These are phyloP conservation scores for Zhuqinia jingwanae DNA, from an alignment of 2,888 invertebrate genomes.

Conservation along the genomic window DNA sequence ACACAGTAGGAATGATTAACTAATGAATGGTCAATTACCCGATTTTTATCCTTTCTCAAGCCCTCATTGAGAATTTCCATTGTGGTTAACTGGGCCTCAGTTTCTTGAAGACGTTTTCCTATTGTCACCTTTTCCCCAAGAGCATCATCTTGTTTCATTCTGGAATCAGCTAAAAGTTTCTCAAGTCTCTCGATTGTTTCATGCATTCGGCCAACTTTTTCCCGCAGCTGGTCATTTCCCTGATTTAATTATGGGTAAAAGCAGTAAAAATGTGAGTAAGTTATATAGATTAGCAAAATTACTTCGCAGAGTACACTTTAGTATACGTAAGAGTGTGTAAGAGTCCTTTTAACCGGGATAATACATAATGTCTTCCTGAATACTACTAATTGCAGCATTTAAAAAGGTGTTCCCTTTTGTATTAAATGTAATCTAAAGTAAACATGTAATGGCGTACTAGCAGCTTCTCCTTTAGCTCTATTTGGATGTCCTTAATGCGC, in stretches of 20 bases:
- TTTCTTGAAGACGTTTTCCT: constrained; percentile 88
- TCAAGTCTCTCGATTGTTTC: constrained; percentile 87
- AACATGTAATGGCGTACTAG: constrained; percentile 82
- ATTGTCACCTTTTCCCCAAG: constrained; percentile 89
- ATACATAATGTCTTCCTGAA: neutral
- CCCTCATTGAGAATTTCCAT: constrained; percentile 88
- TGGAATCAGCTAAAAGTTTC: constrained; percentile 86
- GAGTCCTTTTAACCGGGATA: neutral
- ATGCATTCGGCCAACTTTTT: constrained; percentile 87
- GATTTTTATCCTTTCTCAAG: constrained; percentile 88
- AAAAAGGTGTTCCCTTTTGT: neutral
- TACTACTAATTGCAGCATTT: neutral
- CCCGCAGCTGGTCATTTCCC: constrained; percentile 87
- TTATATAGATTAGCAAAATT: constrained; percentile 2
- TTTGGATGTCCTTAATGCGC: constrained; percentile 88
- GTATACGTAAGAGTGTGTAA: too few relatives aligned
- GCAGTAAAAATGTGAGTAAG: constrained; percentile 32
- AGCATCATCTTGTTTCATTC: constrained; percentile 85
- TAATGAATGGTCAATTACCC: constrained; percentile 83
- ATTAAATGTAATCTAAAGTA: neutral
- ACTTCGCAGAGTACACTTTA: neutral
- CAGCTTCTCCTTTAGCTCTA: constrained; percentile 89
- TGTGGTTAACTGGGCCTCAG: constrained; percentile 89
- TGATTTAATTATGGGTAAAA: constrained; percentile 71
- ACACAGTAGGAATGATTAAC: constrained; percentile 57